Percentiles rank a stretch among this genome's conserved stretches.
phyloP scores from a whole-genome alignment of 2,888 invertebrate species.

The Stramonita haemastoma region DNA sequence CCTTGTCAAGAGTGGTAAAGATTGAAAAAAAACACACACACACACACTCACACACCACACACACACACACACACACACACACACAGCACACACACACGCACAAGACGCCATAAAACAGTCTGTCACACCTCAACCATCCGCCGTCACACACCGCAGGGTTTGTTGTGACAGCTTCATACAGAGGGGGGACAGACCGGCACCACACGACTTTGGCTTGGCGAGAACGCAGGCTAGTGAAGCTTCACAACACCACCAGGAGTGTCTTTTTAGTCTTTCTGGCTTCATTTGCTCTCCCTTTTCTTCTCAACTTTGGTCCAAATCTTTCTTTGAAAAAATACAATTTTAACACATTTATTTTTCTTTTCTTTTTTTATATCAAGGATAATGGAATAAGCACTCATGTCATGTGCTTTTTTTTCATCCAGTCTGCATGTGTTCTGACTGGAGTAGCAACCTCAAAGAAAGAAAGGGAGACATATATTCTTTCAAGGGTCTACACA shows the following conservation, averaged over 20 bases:
- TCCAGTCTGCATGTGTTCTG: too few species aligned
- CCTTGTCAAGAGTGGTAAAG: neutral
- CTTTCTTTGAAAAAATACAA: too few species aligned
- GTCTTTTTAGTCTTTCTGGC: neutral
- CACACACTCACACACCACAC: neutral
- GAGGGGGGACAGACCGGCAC: neutral
- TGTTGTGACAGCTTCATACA: constrained; percentile 34
- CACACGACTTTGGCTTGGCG: neutral
- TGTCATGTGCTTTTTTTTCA: too few species aligned
- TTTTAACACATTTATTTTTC: too few species aligned
- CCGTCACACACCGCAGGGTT: constrained; percentile 37
- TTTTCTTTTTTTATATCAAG: neutral
- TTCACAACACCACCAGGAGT: neutral
- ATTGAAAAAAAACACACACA: neutral
- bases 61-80: neutral
- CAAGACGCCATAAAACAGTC: constrained; percentile 20
- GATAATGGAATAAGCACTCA: too few species aligned
- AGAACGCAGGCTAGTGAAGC: neutral
- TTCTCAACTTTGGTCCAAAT: neutral
- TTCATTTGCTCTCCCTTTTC: neutral
- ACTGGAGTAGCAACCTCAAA: too few species aligned
- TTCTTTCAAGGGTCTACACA: too few species aligned
- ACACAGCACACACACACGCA: neutral
- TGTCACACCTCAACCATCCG: constrained; percentile 8
- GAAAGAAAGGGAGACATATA: too few species aligned